Evolutionary conservation across 2,888 invertebrate species (phyloP).

Genomic region (Bellardia bayeri): DNA sequence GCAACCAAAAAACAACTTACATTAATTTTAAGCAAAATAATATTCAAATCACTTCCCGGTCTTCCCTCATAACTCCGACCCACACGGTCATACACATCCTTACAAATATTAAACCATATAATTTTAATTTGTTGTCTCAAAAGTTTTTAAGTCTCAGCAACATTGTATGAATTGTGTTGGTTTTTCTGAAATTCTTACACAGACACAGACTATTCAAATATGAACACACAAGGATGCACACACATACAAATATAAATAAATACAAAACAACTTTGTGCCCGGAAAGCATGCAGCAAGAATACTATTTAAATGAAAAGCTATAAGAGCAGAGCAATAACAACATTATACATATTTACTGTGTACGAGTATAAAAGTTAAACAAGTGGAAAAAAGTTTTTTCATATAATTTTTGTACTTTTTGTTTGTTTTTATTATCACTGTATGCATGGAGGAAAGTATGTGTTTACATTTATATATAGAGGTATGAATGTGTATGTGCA

Average conservation of each 20-base stretch:
- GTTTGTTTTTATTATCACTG: conserved; percentile 33
- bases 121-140: conserved; percentile 73
- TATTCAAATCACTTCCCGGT: background rate
- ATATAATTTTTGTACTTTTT: conserved; percentile 53
- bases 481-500: conserved; percentile 30
- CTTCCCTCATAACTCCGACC: background rate
- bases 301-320: conserved; percentile 18
- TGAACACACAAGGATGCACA: conserved; percentile 10
- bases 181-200: conserved; percentile 46
- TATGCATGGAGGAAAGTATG: background rate
- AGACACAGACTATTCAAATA: conserved; percentile 23
- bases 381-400: conserved; percentile 68
- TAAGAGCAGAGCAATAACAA: conserved; percentile 12
- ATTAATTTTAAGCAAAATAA: too few relatives aligned
- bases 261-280: conserved; percentile 48
- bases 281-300: conserved; percentile 44
- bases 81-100: background rate
- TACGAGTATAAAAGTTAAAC: conserved; percentile 65
- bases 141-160: conserved; percentile 73
- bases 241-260: conserved; percentile 38
- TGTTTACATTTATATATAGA: background rate
- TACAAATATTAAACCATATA: conserved; percentile 58
- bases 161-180: conserved; percentile 66
- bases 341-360: conserved; percentile 36
- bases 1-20: too few relatives aligned